phyloP scores from a whole-genome alignment of 2,113 vertebrate genomes.

The Elanoides forficatus region DNA sequence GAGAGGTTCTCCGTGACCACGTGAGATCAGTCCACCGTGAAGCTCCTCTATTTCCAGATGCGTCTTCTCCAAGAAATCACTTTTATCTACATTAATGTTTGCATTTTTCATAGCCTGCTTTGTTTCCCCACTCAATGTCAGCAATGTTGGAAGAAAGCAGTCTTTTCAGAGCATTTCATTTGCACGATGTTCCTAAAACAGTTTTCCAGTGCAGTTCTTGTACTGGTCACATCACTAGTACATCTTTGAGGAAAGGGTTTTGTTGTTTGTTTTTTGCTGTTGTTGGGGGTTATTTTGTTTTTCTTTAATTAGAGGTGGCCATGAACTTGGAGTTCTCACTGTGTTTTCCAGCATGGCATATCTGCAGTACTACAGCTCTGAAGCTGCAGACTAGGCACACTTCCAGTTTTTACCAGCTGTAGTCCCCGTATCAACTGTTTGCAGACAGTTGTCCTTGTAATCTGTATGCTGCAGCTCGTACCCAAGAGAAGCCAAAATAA shows the following conservation, averaged over 20 bases:
- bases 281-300: background rate
- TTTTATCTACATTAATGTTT: background rate
- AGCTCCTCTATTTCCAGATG: background rate
- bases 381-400: background rate
- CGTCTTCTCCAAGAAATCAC: background rate
- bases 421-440: background rate
- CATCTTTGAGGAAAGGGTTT: background rate
- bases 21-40: rapidly evolving
- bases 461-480: background rate
- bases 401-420: background rate
- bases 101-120: background rate
- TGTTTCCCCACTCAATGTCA: background rate
- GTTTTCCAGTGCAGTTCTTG: background rate
- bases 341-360: background rate
- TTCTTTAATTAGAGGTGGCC: background rate
- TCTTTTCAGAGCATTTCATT: background rate
- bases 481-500: background rate
- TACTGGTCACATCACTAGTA: no score
- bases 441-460: background rate
- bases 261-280: background rate
- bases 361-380: background rate
- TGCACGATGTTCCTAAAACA: background rate
- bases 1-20: background rate
- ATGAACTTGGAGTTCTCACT: background rate
- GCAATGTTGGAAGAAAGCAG: rapidly evolving